phyloP scores from a whole-genome alignment of 2,113 vertebrate genomes.

The Dicrurus megarhynchus region DNA sequence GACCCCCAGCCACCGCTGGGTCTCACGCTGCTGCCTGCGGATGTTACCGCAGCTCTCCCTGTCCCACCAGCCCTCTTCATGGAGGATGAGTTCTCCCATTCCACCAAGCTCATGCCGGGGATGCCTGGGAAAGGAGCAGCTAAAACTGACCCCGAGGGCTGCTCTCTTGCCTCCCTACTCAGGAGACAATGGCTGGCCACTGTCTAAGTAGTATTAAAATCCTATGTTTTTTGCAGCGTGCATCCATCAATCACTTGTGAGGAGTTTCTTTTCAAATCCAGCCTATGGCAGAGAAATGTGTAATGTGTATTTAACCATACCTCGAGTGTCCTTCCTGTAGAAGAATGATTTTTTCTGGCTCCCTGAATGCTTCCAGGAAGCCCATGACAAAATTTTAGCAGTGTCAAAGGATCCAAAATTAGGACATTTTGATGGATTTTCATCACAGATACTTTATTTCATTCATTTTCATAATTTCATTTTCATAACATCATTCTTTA shows the following conservation, averaged over 20 bases:
- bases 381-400: not conserved
- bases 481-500: not conserved
- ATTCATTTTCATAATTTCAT: not conserved
- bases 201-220: not conserved
- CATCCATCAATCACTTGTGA: not conserved
- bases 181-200: not conserved
- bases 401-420: not conserved
- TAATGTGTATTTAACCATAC: not conserved
- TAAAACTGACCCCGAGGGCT: not conserved
- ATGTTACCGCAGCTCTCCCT: not conserved
- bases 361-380: not conserved
- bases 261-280: not conserved
- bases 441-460: not conserved
- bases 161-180: not conserved
- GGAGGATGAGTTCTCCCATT: not conserved
- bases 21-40: not conserved
- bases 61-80: not conserved
- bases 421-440: not conserved
- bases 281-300: not conserved
- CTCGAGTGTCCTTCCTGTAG: not conserved
- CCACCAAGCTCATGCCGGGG: rapidly evolving
- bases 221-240: not conserved
- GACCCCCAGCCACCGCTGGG: not conserved
- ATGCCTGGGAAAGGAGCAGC: not conserved
- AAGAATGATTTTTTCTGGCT: not conserved